Evolutionary conservation across 2,113 vertebrate genomes (phyloP), one percentile per base, ranked within the genome.

Genomic region (Onychostruthus taczanowskii): DNA sequence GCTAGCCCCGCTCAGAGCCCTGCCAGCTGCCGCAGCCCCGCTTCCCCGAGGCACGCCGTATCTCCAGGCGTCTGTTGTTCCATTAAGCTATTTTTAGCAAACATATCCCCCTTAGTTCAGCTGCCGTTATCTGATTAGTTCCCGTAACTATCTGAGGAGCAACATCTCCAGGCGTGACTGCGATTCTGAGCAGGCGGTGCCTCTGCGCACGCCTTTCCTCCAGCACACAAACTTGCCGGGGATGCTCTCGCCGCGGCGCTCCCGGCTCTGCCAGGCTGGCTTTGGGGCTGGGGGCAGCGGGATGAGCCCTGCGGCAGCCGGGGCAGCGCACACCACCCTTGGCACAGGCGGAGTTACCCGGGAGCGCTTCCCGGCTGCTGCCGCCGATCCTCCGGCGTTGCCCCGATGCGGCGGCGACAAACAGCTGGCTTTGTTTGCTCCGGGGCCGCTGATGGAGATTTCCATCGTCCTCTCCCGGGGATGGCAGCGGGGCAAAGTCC

Each of bases 351-450:
- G 89, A 19, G 61, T 16, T 12, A 35, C 7, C 17, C 4, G 43
- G 72, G 53, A 33, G 9, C 8, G 2, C 24, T 66, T 49, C 81
- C 87, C 52, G 0, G 16, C 44, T 73, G 83, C 67, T 0, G 2
- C 77, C 41, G 3, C 4, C 1, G 39, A 49, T 81, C 72, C 78
- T 68, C 86, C 8, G 3, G 80, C 8, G 80, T 75, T 94, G 95
- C 89, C 69, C 83, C 1, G 94, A 47, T 90, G 94, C 21, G 0
- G 76, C 0, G 4, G 30, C 1, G 52, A 75, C 72, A 11, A 94
- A 85, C 95, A 94, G 93, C 95, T 97, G 89, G 69, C 94, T 84
- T 87, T 97, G 95, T 96, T 96, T 97, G 94, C 91, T 87, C 74
- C 37, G 8, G 68, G 75, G 88, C 43, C 43, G 68, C 11, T 52